Conservation (phyloP, 1,140 invertebrate species). For the Lepidotrigona ventralis region DNA sequence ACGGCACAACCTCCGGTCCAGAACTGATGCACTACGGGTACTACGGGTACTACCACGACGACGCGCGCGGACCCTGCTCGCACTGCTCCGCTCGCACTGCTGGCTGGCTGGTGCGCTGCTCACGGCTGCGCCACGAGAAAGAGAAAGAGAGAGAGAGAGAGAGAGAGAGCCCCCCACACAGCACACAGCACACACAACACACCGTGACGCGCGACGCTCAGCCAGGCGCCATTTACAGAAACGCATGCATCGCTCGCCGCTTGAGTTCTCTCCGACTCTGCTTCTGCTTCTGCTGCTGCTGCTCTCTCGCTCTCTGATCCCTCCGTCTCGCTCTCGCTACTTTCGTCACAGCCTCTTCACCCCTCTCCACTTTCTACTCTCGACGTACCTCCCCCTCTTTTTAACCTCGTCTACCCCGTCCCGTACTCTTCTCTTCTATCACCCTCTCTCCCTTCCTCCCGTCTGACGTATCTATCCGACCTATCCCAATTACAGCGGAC, state of each 20-base stretch:
- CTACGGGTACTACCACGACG: not conserved
- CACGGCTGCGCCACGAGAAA: constrained; percentile 29
- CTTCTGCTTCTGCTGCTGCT: too few relatives aligned
- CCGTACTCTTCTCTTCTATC: not conserved
- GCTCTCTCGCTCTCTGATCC: too few relatives aligned
- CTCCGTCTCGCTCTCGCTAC: constrained; percentile 17
- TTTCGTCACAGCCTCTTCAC: not conserved
- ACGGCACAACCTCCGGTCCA: constrained; percentile 44
- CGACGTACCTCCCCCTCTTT: constrained; percentile 5
- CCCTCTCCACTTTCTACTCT: not conserved
- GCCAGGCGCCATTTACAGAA: constrained; percentile 72
- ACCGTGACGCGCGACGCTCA: constrained; percentile 62
- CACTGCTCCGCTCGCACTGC: not conserved
- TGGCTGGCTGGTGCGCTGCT: not conserved
- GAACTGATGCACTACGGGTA: constrained; percentile 44
- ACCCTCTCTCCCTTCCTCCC: not conserved
- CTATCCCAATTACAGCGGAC: constrained; percentile 76
- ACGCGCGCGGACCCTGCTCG: constrained; percentile 9
- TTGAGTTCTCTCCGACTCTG: constrained; percentile 6
- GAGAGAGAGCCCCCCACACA: too few relatives aligned
- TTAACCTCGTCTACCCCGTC: not conserved
- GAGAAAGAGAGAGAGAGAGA: constrained; percentile 33
- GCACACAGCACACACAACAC: not conserved
- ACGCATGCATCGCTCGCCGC: constrained; percentile 52
- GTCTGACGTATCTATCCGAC: constrained; percentile 64